Conservation (phyloP, 2,113 vertebrate species). For the Chaetodon auriga region DNA sequence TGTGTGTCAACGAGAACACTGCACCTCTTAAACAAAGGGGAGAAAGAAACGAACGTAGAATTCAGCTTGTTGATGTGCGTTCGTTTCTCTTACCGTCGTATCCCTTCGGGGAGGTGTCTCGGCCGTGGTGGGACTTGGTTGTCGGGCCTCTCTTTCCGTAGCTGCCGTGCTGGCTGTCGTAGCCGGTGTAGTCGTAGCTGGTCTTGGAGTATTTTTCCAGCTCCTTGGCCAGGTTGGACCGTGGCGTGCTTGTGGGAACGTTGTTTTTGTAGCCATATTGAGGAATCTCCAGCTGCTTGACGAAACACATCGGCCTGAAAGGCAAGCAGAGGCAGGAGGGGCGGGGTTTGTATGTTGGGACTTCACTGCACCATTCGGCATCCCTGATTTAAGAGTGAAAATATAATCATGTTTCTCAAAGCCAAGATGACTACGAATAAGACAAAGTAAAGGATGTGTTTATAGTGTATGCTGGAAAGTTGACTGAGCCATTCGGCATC, state of each 20-base stretch:
- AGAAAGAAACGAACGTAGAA: neutral
- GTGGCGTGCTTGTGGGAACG: constrained; percentile 96
- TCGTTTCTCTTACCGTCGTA: constrained; percentile 88
- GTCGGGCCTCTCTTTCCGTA: constrained; percentile 94
- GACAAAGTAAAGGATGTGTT: neutral
- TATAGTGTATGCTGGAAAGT: neutral
- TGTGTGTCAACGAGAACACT: neutral
- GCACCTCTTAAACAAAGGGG: neutral
- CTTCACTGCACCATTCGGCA: constrained; percentile 25
- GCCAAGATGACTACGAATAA: neutral
- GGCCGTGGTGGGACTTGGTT: constrained; percentile 90
- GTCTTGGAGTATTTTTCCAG: constrained; percentile 99
- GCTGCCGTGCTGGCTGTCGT: constrained; percentile 87
- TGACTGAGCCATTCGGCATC: constrained; percentile 6
- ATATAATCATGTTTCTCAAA: neutral
- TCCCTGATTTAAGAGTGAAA: neutral
- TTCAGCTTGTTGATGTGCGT: neutral
- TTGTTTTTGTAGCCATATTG: constrained; percentile 98
- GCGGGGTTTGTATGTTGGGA: neutral
- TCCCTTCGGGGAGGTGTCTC: constrained; percentile 96
- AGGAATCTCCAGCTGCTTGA: constrained; percentile 99
- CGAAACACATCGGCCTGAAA: constrained; percentile 99
- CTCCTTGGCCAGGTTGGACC: constrained; percentile 99
- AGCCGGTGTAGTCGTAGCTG: constrained; percentile 93
- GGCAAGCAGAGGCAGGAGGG: constrained; percentile 58